Percentiles rank a stretch among this genome's conserved stretches.
These are phyloP conservation scores for Ashinkailepas kermadecensis DNA, from an alignment of 2,888 invertebrate species.

Conservation along the genomic window DNA sequence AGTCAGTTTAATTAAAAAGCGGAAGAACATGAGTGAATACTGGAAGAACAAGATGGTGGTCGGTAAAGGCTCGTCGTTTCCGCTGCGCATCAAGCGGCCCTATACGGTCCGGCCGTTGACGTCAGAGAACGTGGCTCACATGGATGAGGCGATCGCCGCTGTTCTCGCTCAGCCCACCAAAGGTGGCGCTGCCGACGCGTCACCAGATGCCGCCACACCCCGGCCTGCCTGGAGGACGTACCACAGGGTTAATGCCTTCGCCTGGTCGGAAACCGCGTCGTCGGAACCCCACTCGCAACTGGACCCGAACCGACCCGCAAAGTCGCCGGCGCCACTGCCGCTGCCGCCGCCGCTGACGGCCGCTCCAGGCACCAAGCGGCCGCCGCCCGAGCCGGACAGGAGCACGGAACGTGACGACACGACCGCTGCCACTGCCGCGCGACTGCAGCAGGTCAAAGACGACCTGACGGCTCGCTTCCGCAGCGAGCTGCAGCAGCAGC, in stretches of 20 bases:
- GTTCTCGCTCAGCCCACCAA: neutral
- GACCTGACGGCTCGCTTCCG: neutral
- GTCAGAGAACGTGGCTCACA: neutral
- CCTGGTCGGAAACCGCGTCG: no score
- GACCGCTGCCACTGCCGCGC: neutral
- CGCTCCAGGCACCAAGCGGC: neutral
- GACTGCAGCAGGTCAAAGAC: neutral
- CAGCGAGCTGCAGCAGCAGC: neutral
- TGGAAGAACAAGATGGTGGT: slow-evolving; percentile 8
- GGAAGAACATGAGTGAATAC: slow-evolving; percentile 12
- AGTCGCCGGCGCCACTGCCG: neutral
- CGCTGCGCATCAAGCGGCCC: neutral
- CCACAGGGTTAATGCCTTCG: no score
- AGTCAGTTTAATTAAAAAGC: neutral
- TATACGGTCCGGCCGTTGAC: slow-evolving; percentile 1
- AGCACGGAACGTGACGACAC: neutral
- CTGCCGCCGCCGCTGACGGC: neutral
- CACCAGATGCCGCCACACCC: neutral
- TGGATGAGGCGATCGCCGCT: slow-evolving; percentile 2
- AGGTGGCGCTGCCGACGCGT: no score
- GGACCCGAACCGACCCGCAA: no score
- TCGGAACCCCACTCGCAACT: no score
- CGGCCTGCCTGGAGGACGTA: no score
- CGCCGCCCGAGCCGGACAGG: neutral
- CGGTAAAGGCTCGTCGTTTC: neutral